Conservation (phyloP, 2,888 invertebrate species). For the Andrena marginata region DNA sequence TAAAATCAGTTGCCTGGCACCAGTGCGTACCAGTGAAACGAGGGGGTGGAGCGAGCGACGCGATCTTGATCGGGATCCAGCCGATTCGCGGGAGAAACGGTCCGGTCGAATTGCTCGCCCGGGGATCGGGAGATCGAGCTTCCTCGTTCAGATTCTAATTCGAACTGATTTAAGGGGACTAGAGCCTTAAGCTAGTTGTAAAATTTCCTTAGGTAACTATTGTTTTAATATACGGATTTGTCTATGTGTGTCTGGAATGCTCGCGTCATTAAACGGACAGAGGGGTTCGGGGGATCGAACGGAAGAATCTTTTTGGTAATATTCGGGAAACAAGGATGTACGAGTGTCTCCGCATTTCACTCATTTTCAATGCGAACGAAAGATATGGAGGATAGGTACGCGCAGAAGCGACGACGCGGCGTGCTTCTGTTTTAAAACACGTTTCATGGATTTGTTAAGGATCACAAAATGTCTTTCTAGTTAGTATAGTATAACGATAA, state of each 20-base stretch:
- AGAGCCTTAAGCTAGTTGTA: slow-evolving; percentile 69
- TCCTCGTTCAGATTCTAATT: slow-evolving; percentile 58
- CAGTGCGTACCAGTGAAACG: slow-evolving; percentile 15
- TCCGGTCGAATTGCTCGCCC: slow-evolving; percentile 8
- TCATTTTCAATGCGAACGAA: slow-evolving; percentile 20
- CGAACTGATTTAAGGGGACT: slow-evolving; percentile 70
- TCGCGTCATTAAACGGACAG: slow-evolving; percentile 50
- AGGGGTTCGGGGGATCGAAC: slow-evolving; percentile 13
- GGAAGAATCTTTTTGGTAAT: slow-evolving; percentile 17
- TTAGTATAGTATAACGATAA: slow-evolving; percentile 68
- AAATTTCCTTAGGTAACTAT: slow-evolving; percentile 70
- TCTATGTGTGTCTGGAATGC: slow-evolving; percentile 62
- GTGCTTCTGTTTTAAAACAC: slow-evolving; percentile 50
- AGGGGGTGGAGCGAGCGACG: slow-evolving; percentile 20
- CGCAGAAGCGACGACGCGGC: slow-evolving; percentile 48
- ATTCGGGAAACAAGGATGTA: slow-evolving; percentile 14
- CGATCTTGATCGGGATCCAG: neutral
- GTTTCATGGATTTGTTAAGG: slow-evolving; percentile 63
- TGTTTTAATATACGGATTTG: slow-evolving; percentile 68
- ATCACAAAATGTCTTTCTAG: slow-evolving; percentile 72
- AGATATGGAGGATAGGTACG: neutral
- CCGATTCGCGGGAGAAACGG: neutral
- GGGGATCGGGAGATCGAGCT: slow-evolving; percentile 18
- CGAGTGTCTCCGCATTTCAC: slow-evolving; percentile 41
- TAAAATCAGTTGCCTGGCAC: slow-evolving; percentile 64